Percentiles rank a stretch among this genome's conserved stretches.
These are phyloP conservation scores for Melanotaenia nigrans DNA, from an alignment of 2,797 vertebrate genomes.

Conservation along the genomic window DNA sequence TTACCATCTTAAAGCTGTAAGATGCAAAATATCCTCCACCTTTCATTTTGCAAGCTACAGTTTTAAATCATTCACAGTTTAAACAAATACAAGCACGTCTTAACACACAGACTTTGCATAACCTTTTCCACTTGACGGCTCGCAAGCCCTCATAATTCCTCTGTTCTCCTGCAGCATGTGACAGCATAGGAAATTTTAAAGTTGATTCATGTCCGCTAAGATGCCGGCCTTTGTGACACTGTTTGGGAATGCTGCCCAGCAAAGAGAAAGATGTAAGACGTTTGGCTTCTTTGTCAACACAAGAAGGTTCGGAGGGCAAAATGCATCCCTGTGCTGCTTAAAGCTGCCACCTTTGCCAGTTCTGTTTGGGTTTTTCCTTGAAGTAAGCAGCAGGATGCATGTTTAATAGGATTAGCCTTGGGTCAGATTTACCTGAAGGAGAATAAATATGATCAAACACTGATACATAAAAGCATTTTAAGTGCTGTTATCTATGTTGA, in stretches of 20 bases:
- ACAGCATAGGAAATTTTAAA: constrained; percentile 59
- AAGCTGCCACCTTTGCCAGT: constrained; percentile 74
- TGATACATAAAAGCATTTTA: constrained; percentile 9
- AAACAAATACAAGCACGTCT: constrained; percentile 36
- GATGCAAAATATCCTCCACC: not conserved
- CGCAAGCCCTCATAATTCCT: constrained; percentile 36
- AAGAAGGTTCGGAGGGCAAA: constrained; percentile 28
- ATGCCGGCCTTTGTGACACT: constrained; percentile 55
- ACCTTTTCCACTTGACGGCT: constrained; percentile 43
- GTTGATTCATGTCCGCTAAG: constrained; percentile 67
- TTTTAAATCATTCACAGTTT: constrained; percentile 19
- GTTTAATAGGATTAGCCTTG: constrained; percentile 73
- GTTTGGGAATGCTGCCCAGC: constrained; percentile 74
- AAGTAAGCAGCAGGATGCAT: constrained; percentile 63
- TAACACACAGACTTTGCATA: constrained; percentile 43
- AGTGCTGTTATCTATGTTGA: constrained; percentile 13
- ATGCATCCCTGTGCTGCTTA: constrained; percentile 61
- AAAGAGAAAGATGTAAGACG: constrained; percentile 50
- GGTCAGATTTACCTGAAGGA: constrained; percentile 50
- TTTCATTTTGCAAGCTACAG: not conserved
- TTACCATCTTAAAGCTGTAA: not conserved
- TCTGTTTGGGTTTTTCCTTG: constrained; percentile 63
- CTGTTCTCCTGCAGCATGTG: constrained; percentile 34
- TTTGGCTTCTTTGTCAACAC: constrained; percentile 38
- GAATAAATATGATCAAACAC: constrained; percentile 17